phyloP scores from a whole-genome alignment of 2,113 vertebrate species.

The Nibea coibor region DNA sequence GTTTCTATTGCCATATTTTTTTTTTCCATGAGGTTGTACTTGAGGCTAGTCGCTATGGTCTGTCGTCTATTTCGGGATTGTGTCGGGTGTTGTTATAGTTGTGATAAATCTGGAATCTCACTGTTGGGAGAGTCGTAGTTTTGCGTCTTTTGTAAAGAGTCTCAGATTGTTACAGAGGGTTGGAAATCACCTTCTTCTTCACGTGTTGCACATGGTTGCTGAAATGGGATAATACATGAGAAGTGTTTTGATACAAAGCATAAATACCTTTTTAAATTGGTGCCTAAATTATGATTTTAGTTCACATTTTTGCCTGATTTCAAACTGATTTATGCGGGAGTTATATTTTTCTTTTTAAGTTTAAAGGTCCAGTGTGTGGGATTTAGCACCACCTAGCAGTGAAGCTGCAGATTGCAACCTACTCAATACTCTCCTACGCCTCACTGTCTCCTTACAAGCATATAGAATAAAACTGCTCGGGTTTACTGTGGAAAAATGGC shows the following conservation, averaged over 20 bases:
- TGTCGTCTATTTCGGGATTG: conserved; percentile 27
- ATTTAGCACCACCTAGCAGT: too few relatives aligned
- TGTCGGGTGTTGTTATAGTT: conserved; percentile 21
- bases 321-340: conserved; percentile 6
- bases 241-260: conserved; percentile 55
- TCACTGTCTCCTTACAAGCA: too few relatives aligned
- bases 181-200: conserved; percentile 33
- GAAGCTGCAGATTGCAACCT: too few relatives aligned
- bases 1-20: conserved; percentile 63
- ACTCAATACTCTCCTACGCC: too few relatives aligned
- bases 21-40: conserved; percentile 4
- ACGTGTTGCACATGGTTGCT: conserved; percentile 4
- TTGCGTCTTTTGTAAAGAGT: conserved; percentile 25
- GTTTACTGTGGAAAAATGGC: too few relatives aligned
- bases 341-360: background rate
- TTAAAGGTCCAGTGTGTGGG: too few relatives aligned
- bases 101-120: conserved; percentile 34
- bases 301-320: conserved; percentile 43
- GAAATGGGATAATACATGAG: conserved; percentile 6
- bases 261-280: conserved; percentile 18
- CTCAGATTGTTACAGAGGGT: conserved; percentile 20
- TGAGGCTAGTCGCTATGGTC: conserved; percentile 6
- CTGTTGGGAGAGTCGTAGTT: conserved; percentile 17
- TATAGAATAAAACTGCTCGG: too few relatives aligned
- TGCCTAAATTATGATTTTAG: conserved; percentile 49